Evolutionary conservation across 2,888 invertebrate species (phyloP).

Genomic region (Eristalinus aeneus): DNA sequence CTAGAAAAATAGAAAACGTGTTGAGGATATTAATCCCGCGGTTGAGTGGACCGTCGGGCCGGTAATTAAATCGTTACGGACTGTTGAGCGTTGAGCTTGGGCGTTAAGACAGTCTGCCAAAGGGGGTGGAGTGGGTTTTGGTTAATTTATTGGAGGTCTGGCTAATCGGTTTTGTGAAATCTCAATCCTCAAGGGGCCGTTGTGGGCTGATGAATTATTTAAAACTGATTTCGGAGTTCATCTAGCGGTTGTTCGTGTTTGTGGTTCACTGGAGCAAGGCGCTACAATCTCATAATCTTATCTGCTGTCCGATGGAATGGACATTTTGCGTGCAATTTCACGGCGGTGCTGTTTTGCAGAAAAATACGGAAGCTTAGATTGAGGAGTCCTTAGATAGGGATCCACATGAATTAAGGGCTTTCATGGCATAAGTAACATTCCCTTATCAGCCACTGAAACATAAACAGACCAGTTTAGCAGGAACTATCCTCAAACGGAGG

Average conservation of each 20-base stretch:
- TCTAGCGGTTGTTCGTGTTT: not conserved
- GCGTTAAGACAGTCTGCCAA: not conserved
- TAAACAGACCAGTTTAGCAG: too few relatives aligned
- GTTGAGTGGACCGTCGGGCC: slow-evolving; percentile 26
- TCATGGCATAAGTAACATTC: too few relatives aligned
- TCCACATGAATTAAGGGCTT: too few relatives aligned
- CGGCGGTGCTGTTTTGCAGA: not conserved
- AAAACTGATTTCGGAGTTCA: not conserved
- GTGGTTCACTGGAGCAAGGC: not conserved
- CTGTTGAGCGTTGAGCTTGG: slow-evolving; percentile 46
- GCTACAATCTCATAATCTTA: not conserved
- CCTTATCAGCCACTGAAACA: too few relatives aligned
- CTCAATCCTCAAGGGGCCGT: not conserved
- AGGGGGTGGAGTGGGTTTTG: slow-evolving; percentile 2
- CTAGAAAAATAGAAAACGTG: slow-evolving; percentile 71
- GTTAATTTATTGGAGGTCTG: slow-evolving; percentile 46
- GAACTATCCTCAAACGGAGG: too few relatives aligned
- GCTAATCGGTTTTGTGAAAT: slow-evolving; percentile 15
- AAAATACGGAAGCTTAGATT: not conserved
- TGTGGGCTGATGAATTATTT: not conserved
- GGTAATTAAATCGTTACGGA: slow-evolving; percentile 69
- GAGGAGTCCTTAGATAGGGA: not conserved
- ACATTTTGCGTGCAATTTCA: not conserved
- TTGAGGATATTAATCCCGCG: slow-evolving; percentile 68
- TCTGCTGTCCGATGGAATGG: not conserved